These are phyloP conservation scores for Microplitis manilae DNA, from an alignment of 2,888 invertebrate species.

Conservation along the genomic window DNA sequence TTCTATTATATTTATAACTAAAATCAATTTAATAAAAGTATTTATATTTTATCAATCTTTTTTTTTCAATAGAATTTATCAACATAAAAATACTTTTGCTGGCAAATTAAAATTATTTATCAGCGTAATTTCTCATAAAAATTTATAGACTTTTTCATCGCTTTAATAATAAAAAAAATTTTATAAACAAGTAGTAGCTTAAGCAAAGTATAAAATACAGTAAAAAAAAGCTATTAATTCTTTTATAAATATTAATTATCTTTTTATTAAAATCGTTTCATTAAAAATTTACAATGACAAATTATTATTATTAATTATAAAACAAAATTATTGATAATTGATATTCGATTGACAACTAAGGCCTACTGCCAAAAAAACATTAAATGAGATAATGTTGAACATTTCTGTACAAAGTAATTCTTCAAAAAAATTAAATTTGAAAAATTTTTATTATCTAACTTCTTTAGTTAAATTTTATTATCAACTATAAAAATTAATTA, in stretches of 20 bases:
- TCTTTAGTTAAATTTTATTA: not conserved
- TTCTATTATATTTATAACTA: no score
- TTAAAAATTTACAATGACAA: not conserved
- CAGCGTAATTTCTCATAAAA: no score
- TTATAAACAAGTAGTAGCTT: not conserved
- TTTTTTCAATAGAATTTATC: no score
- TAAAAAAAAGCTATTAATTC: not conserved
- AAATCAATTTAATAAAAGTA: no score
- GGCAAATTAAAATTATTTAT: no score
- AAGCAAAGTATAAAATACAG: not conserved
- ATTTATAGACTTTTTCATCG: not conserved
- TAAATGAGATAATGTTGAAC: not conserved
- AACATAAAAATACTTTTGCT: no score
- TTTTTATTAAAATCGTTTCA: no score
- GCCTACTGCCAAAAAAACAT: slow-evolving; percentile 18
- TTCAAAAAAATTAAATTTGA: not conserved
- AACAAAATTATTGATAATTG: not conserved
- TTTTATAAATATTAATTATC: not conserved
- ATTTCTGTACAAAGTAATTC: not conserved
- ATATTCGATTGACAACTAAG: not conserved
- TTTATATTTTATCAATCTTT: no score
- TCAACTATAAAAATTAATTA: not conserved
- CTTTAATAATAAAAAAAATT: not conserved
- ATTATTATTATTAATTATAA: not conserved
- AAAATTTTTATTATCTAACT: no score